Base-by-base conservation (phyloP, 2,888 invertebrate genomes). In the Chelonus formosanus region DNA sequence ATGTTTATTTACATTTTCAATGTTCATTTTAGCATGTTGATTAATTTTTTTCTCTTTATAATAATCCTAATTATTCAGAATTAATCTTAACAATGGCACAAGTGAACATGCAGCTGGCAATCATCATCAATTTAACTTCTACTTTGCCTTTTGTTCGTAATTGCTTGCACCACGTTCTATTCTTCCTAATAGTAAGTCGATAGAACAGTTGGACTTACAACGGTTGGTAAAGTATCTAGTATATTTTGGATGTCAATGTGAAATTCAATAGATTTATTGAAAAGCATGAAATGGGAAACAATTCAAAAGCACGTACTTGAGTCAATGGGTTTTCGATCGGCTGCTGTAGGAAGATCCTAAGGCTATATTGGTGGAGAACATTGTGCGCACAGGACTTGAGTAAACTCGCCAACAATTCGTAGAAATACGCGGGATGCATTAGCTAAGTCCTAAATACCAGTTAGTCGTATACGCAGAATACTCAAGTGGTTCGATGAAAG, bases 391-490 rank as follows among this genome's bases (percentile, higher is more conserved):
- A 54, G 54, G 48, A 70, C 52, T 31, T 50, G 70, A 66, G 70
- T 73, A 74, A 77, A 76, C 76, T 75, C 74, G 74, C 74, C 73
- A 74, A 74, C 75, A 74, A 77, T 76, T 77, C 74, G 74, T 71
- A 73, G 71, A 73, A 73, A 76, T 75, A 75, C 73, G 74, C 73
- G 75, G 70, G 75, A 75, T 77, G 75, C 77, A 78, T 78, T 77
- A 78, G 75, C 74, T 75, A 73, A 69, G 70, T 74, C 75, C 76
- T 75, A 76, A 78, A 78, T 78, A 75, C 77, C 72, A 63, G 70
- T 70, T 71, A 69, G 72, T 66, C 63, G 73, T 73, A 74, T 74
- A 76, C 73, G 72, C 71, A 71, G 74, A 78, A 78, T 78, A 74
- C 75, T 68, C 71, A 74, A 76, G 78, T 74, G 74, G 71, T 71